Conservation (phyloP, 2,113 vertebrate genomes). For the Oreochromis tanganicae region DNA sequence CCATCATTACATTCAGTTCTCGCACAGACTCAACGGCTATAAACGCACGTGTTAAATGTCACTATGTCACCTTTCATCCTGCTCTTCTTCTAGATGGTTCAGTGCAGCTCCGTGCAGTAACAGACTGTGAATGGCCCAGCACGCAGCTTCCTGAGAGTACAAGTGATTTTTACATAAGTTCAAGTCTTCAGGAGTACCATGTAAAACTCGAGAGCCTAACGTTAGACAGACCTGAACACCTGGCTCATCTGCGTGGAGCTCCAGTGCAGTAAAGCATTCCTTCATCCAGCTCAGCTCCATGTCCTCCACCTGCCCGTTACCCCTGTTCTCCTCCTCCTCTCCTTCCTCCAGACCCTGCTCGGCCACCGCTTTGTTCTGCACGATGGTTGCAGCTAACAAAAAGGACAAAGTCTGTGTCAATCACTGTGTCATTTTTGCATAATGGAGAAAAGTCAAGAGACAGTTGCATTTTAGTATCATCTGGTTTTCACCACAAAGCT, state of each 20-base stretch:
- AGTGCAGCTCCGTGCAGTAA: slow-evolving; percentile 78
- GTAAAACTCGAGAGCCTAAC: neutral
- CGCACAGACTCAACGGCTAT: neutral
- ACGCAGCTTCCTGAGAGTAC: slow-evolving; percentile 80
- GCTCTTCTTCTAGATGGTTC: slow-evolving; percentile 77
- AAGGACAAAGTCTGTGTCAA: neutral
- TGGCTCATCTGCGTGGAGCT: slow-evolving; percentile 76
- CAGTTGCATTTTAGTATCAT: neutral
- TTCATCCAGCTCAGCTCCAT: slow-evolving; percentile 84
- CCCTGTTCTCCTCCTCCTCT: slow-evolving; percentile 76
- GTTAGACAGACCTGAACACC: slow-evolving; percentile 79
- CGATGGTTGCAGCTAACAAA: slow-evolving; percentile 85
- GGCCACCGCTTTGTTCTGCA: slow-evolving; percentile 76
- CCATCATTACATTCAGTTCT: neutral
- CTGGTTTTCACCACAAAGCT: neutral
- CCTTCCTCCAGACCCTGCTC: slow-evolving; percentile 61
- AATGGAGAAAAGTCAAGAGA: neutral
- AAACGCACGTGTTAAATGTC: neutral
- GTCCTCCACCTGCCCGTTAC: slow-evolving; percentile 67
- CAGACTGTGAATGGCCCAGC: slow-evolving; percentile 89
- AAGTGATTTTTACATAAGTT: neutral
- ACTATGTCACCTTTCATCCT: slow-evolving; percentile 72
- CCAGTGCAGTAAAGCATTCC: slow-evolving; percentile 81
- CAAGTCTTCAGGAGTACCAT: neutral
- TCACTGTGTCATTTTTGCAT: neutral